phyloP scores from a whole-genome alignment of 1,140 invertebrate genomes.

The Eriocheir sinensis region DNA sequence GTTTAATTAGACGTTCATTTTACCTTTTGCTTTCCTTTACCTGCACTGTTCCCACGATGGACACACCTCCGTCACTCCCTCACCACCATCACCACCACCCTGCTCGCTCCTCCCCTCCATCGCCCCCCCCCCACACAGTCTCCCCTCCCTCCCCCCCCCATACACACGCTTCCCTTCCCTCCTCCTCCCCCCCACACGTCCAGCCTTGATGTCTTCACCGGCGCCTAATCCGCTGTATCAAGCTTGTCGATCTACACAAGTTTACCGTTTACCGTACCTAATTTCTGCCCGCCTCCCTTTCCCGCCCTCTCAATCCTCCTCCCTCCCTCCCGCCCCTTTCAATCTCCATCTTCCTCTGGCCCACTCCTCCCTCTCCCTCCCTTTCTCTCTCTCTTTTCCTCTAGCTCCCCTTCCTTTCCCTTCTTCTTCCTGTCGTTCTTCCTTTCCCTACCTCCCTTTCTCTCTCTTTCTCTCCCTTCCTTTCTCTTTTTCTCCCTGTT shows the following conservation, averaged over 20 bases:
- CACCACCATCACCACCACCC: background rate
- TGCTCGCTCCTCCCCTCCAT: background rate
- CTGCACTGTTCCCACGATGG: no score
- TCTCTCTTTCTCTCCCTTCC: slow-evolving; percentile 23
- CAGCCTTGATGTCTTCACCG: background rate
- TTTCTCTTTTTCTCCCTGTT: no score
- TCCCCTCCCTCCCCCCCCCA: background rate
- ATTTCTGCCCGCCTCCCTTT: background rate
- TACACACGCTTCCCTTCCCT: background rate
- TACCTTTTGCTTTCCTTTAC: no score
- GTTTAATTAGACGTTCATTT: no score
- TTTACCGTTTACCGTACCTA: background rate
- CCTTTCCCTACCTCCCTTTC: background rate
- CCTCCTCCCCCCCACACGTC: background rate
- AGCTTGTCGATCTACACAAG: slow-evolving; percentile 12
- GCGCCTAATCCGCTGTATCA: slow-evolving; percentile 9
- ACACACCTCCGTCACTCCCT: background rate
- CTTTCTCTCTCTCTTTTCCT: no score
- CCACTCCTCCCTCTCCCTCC: background rate
- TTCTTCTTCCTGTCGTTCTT: background rate
- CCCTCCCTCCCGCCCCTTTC: background rate
- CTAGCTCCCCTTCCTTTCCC: background rate
- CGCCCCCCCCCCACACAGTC: background rate
- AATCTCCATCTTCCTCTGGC: background rate
- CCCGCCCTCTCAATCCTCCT: background rate